A percentile compares a stretch with the other conserved stretches of the same genome.
phyloP scores from a whole-genome alignment of 2,888 invertebrate species.

The Pyrgus malvae region DNA sequence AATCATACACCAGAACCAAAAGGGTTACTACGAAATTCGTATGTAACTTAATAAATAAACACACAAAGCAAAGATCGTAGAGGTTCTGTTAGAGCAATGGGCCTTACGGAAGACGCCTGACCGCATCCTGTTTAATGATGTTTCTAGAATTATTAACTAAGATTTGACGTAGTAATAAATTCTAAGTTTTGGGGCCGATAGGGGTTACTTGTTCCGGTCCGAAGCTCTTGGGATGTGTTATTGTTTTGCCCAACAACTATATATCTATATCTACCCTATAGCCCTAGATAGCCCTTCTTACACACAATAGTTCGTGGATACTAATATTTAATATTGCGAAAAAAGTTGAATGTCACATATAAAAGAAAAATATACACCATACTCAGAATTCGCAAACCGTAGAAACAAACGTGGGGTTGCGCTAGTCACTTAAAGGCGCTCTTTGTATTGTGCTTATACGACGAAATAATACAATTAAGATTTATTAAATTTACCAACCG shows the following conservation, averaged over 20 bases:
- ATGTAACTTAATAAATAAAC: conserved; percentile 15
- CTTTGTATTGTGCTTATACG: no score
- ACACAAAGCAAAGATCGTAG: conserved; percentile 16
- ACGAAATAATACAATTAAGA: no score
- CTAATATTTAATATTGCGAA: no score
- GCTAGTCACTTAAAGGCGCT: no score
- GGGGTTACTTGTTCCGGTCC: conserved; percentile 67
- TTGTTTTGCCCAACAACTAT: conserved; percentile 54
- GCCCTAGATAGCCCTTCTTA: no score
- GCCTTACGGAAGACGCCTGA: conserved; percentile 54
- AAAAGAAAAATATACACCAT: no score
- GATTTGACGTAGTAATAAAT: conserved; percentile 70
- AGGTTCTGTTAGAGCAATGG: conserved; percentile 28
- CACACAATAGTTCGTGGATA: no score
- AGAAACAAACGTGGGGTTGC: no score
- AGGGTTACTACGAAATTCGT: not conserved
- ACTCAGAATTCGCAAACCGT: no score
- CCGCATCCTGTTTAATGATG: conserved; percentile 79
- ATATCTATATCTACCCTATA: conserved; percentile 15
- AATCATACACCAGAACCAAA: not conserved
- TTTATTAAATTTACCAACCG: no score
- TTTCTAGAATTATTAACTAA: conserved; percentile 81
- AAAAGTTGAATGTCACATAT: no score
- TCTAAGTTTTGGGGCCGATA: conserved; percentile 64
- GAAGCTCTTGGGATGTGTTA: conserved; percentile 64